phyloP scores from a whole-genome alignment of 2,113 vertebrate genomes.

The Dicerorhinus sumatrensis region DNA sequence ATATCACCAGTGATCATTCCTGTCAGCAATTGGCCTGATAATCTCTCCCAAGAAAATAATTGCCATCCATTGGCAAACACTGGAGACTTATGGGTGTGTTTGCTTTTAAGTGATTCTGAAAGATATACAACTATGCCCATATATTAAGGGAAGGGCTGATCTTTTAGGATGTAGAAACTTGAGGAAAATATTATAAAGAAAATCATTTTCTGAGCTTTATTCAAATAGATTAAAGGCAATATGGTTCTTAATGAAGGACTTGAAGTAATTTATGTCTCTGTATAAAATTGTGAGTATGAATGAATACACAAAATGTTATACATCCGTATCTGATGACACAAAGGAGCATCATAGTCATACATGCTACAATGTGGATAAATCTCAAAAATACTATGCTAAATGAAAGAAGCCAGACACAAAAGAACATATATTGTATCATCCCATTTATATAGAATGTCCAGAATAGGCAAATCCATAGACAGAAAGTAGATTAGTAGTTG shows the following conservation, averaged over 20 bases:
- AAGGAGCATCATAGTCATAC: neutral
- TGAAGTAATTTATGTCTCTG: constrained; percentile 64
- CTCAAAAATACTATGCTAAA: neutral
- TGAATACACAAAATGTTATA: neutral
- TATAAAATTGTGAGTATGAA: neutral
- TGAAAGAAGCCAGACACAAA: neutral
- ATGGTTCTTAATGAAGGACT: neutral
- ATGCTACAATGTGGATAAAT: neutral
- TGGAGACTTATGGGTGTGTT: neutral
- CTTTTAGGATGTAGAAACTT: neutral
- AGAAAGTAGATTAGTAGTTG: neutral
- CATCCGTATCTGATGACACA: neutral
- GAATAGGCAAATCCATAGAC: neutral
- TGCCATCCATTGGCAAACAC: neutral
- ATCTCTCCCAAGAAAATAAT: constrained; percentile 7
- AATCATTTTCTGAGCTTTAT: constrained; percentile 34
- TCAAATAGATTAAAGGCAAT: constrained; percentile 25
- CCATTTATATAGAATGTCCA: neutral
- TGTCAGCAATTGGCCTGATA: neutral
- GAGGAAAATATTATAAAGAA: neutral
- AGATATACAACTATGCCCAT: neutral
- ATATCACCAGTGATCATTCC: neutral
- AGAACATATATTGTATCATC: neutral
- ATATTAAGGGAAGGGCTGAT: neutral
- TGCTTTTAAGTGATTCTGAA: constrained; percentile 16